Percentiles rank a stretch among this genome's conserved stretches.
phyloP scores from a whole-genome alignment of 2,888 invertebrate species.

The Leucania comma region DNA sequence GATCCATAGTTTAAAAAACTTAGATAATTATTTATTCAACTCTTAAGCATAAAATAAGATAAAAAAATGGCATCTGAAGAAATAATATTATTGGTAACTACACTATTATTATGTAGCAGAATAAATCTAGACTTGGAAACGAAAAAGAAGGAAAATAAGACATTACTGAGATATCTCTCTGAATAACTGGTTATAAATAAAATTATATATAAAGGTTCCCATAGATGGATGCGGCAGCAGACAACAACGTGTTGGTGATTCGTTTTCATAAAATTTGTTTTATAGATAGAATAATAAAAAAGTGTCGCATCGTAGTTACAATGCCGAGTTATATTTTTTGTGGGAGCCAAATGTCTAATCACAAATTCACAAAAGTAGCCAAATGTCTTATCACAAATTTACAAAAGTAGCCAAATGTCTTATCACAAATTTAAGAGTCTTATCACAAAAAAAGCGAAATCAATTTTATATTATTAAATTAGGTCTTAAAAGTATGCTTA shows the following conservation, averaged over 20 bases:
- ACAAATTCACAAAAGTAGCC: not conserved
- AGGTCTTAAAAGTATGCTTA: constrained; percentile 17
- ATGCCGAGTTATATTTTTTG: not conserved
- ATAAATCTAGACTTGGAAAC: not conserved
- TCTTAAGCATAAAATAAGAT: constrained; percentile 14
- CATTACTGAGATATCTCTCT: not conserved
- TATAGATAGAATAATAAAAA: too few relatives aligned
- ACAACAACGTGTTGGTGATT: too few relatives aligned
- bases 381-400: not conserved
- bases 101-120: constrained; percentile 32
- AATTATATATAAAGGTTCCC: not conserved
- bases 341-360: not conserved
- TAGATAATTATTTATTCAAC: not conserved
- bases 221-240: not conserved
- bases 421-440: not conserved
- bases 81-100: constrained; percentile 55
- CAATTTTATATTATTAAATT: not conserved
- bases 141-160: not conserved
- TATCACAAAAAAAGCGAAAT: not conserved
- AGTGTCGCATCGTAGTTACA: too few relatives aligned
- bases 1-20: not conserved
- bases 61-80: constrained; percentile 51
- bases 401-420: not conserved
- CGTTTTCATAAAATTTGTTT: too few relatives aligned
- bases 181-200: not conserved